phyloP scores from a whole-genome alignment of 2,888 invertebrate genomes.

The Caenorhabditis uteleia region DNA sequence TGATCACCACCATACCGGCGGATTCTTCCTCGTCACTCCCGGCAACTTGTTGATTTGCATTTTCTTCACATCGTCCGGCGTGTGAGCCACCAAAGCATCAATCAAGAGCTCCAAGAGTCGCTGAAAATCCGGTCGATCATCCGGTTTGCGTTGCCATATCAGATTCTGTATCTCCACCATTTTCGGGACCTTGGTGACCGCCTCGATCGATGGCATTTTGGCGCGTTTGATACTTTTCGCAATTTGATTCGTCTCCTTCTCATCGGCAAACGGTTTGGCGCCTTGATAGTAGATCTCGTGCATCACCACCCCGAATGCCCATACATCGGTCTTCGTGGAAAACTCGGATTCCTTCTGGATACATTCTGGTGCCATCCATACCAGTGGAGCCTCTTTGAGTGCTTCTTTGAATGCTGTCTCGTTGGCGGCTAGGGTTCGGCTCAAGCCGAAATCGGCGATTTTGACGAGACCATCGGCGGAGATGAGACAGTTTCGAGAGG shows the following conservation, averaged over 20 bases:
- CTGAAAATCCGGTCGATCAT: constrained; percentile 29
- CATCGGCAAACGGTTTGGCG: constrained; percentile 39
- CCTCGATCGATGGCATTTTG: constrained; percentile 48
- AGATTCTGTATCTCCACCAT: constrained; percentile 18
- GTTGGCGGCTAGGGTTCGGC: constrained; percentile 21
- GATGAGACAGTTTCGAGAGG: constrained; percentile 81
- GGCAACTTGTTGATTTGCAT: constrained; percentile 33
- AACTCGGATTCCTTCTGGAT: constrained; percentile 44
- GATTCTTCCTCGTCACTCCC: constrained; percentile 22
- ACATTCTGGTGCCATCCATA: constrained; percentile 60
- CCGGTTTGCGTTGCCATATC: constrained; percentile 36
- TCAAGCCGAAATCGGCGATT: constrained; percentile 69
- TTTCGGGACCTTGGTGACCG: constrained; percentile 23
- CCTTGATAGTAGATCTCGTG: constrained; percentile 50
- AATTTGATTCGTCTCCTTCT: constrained; percentile 37
- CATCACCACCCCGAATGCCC: constrained; percentile 56
- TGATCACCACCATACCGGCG: no score
- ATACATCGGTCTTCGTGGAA: constrained; percentile 52
- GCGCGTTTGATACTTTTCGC: constrained; percentile 36
- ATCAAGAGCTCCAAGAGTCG: constrained; percentile 27
- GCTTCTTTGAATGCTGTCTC: constrained; percentile 30
- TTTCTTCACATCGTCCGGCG: constrained; percentile 11
- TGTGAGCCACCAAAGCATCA: constrained; percentile 7
- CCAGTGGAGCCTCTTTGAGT: constrained; percentile 32
- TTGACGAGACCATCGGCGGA: constrained; percentile 57